Evolutionary conservation across 1,140 invertebrate genomes (phyloP).

Genomic region (Lasioglossum albipes): DNA sequence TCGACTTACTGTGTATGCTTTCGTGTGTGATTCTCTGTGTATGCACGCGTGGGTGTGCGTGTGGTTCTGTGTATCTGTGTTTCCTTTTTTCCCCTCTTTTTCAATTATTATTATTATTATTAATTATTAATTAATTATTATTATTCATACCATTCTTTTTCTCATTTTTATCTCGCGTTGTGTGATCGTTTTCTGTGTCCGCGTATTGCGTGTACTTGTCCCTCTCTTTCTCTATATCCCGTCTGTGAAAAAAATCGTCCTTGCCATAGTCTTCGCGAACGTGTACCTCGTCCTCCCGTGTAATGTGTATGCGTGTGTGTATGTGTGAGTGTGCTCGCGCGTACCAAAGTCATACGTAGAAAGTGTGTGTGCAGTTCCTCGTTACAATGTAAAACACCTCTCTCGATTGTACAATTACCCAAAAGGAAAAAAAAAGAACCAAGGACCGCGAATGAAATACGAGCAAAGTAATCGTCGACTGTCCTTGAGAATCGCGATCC

Average conservation of each 20-base stretch:
- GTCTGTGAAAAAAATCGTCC: conserved; percentile 12
- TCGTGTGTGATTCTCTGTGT: conserved; percentile 52
- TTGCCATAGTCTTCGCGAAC: not conserved
- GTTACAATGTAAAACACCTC: conserved; percentile 61
- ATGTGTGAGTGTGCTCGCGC: conserved; percentile 47
- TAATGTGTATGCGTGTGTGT: too few species aligned
- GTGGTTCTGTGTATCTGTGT: not conserved
- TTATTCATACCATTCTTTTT: conserved; percentile 28
- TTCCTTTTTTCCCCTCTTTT: conserved; percentile 40
- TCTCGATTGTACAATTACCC: conserved; percentile 68
- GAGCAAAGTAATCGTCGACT: conserved; percentile 54
- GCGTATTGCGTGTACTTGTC: too few species aligned
- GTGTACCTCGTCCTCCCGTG: too few species aligned
- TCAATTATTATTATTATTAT: too few species aligned
- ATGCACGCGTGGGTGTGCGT: too few species aligned
- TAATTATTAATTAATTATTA: not conserved
- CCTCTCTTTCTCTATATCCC: too few species aligned
- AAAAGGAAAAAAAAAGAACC: conserved; percentile 60
- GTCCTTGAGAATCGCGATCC: conserved; percentile 47
- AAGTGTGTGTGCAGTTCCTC: conserved; percentile 66
- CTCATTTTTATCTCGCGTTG: conserved; percentile 57
- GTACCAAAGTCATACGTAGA: conserved; percentile 59
- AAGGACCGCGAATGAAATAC: conserved; percentile 68
- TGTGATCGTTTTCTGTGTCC: not conserved
- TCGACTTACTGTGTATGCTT: conserved; percentile 74